Conservation (phyloP, 2,113 vertebrate genomes). For the Aegotheles bennettii region DNA sequence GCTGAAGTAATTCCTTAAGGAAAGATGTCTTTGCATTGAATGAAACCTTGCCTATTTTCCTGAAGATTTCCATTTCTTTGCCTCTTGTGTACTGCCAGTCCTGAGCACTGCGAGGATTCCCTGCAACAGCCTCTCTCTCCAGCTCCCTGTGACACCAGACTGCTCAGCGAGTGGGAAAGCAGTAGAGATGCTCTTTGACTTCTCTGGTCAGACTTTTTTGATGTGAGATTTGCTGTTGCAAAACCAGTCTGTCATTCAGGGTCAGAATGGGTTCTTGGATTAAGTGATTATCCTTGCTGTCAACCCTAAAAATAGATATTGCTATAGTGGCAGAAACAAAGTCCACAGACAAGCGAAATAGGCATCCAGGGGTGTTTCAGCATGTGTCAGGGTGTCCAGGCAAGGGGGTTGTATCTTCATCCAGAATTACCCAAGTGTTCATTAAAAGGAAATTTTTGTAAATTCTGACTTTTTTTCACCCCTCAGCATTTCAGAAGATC, state of each 20-base stretch:
- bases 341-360: neutral
- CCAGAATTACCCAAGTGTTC: neutral
- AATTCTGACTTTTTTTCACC: neutral
- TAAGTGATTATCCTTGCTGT: conserved; percentile 39
- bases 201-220: neutral
- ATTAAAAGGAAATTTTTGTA: neutral
- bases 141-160: neutral
- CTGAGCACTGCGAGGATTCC: neutral
- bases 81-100: neutral
- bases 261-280: conserved; percentile 35
- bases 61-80: neutral
- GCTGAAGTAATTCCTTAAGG: neutral
- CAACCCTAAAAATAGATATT: conserved; percentile 12
- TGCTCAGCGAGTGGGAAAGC: neutral
- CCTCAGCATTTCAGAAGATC: neutral
- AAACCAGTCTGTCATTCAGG: neutral
- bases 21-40: neutral
- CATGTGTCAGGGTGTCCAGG: neutral
- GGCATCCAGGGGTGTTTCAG: neutral
- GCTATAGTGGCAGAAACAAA: neutral
- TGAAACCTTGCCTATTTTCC: neutral
- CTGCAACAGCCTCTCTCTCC: neutral
- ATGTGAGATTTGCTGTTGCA: neutral
- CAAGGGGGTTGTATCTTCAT: neutral
- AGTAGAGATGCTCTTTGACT: neutral